A percentile compares a stretch with the other conserved stretches of the same genome.
Conservation (phyloP, 2,888 invertebrate species). For the Schizaphis graminum region DNA sequence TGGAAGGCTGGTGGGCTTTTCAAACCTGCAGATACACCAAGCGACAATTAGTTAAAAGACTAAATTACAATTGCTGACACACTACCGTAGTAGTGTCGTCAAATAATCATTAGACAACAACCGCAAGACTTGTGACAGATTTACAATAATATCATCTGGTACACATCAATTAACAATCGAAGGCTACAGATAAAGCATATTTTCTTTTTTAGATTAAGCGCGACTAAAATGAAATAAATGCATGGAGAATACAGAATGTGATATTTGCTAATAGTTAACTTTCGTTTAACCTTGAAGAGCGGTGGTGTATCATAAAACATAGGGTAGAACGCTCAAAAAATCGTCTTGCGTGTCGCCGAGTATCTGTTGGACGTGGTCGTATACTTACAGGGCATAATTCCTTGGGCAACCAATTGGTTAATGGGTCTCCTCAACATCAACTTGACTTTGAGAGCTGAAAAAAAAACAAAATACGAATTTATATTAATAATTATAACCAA, state of each 20-base stretch:
- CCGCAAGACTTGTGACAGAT: neutral
- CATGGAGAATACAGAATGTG: neutral
- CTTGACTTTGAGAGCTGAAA: slow-evolving; percentile 96
- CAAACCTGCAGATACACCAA: slow-evolving; percentile 77
- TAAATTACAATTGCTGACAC: neutral
- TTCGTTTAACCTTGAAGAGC: neutral
- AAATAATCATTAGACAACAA: slow-evolving; percentile 67
- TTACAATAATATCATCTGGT: neutral
- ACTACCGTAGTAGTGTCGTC: neutral
- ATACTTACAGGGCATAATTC: slow-evolving; percentile 98
- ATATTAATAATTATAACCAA: slow-evolving; percentile 34
- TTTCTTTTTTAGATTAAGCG: neutral
- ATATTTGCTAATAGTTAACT: neutral
- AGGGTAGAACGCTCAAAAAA: neutral
- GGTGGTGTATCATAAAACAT: neutral
- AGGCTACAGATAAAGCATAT: neutral
- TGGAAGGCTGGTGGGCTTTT: slow-evolving; percentile 96
- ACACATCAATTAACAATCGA: neutral
- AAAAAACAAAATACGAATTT: slow-evolving; percentile 69
- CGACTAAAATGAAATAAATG: neutral
- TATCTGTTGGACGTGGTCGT: neutral
- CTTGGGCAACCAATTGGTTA: slow-evolving; percentile 96
- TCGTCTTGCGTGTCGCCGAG: neutral
- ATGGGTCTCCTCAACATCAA: slow-evolving; percentile 94
- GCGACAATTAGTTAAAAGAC: neutral